Percentiles rank a stretch among this genome's conserved stretches.
Conservation (phyloP, 2,113 vertebrate genomes). For the Cygnus atratus region DNA sequence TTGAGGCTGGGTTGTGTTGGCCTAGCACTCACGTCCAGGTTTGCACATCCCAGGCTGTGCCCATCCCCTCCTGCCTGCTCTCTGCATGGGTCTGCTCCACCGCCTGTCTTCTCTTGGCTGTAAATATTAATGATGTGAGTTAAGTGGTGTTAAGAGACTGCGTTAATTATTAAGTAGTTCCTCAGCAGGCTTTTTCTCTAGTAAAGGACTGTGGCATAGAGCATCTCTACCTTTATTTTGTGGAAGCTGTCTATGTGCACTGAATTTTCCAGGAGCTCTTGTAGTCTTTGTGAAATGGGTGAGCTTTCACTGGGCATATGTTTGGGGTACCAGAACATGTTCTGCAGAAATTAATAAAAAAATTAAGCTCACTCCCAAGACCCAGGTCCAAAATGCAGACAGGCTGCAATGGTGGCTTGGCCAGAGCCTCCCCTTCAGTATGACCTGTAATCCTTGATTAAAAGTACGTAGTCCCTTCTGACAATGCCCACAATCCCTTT, state of each 20-base stretch:
- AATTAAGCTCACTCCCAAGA: background rate
- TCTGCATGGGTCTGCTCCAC: background rate
- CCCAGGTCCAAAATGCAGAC: background rate
- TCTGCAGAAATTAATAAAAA: background rate
- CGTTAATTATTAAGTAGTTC: background rate
- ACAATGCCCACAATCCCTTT: background rate
- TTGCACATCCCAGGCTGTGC: background rate
- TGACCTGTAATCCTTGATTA: background rate
- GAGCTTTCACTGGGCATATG: too few relatives aligned
- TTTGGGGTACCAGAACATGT: background rate
- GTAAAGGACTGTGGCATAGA: background rate
- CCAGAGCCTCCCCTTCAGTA: background rate
- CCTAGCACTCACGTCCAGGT: fast-evolving
- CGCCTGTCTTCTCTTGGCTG: background rate
- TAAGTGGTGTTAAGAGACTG: background rate
- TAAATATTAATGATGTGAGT: background rate
- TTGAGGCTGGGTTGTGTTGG: fast-evolving
- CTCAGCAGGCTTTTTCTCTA: background rate
- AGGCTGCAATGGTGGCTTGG: background rate
- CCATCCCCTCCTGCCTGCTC: background rate
- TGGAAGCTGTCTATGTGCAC: too few relatives aligned
- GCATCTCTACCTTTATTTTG: background rate
- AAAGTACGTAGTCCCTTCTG: background rate
- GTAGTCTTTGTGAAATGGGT: fast-evolving
- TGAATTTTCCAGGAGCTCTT: background rate